Conservation (phyloP, 92 coral and sea anemone species). For the Paragorgia papillata region DNA sequence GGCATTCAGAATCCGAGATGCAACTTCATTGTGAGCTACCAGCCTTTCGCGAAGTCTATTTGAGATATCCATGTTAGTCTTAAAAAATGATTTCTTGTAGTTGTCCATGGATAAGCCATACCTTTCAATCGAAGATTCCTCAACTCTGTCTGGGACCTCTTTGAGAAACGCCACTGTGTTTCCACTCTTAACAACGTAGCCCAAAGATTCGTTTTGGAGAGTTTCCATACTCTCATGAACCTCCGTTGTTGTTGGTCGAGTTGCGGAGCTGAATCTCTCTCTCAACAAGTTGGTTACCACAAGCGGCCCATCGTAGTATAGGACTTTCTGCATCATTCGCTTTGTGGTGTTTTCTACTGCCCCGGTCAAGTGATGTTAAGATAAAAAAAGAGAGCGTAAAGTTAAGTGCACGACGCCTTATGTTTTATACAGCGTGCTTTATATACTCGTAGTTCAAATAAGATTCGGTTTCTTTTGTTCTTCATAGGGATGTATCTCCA, state of each 20-base stretch:
- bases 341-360: background rate
- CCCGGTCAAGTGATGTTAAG: slow-evolving; percentile 7
- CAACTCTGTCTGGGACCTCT: background rate
- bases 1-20: slow-evolving; percentile 3
- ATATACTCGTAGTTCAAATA: background rate
- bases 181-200: slow-evolving; percentile 10
- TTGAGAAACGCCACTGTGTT: slow-evolving; percentile 9
- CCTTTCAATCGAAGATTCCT: background rate
- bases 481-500: too few relatives aligned
- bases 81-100: background rate
- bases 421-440: background rate
- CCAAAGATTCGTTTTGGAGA: background rate
- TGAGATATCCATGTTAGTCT: too few relatives aligned
- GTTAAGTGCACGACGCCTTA: background rate
- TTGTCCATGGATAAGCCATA: background rate
- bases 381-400: background rate
- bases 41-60: slow-evolving; percentile 3
- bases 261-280: slow-evolving; percentile 18
- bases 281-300: slow-evolving; percentile 5
- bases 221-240: slow-evolving; percentile 9
- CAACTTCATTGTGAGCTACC: background rate
- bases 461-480: too few relatives aligned
- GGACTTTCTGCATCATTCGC: background rate
- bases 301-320: slow-evolving; percentile 19
- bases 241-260: slow-evolving; percentile 10